Evolutionary conservation across 2,113 vertebrate genomes (phyloP), one percentile per base, ranked within the genome.

Genomic region (Mus pahari): DNA sequence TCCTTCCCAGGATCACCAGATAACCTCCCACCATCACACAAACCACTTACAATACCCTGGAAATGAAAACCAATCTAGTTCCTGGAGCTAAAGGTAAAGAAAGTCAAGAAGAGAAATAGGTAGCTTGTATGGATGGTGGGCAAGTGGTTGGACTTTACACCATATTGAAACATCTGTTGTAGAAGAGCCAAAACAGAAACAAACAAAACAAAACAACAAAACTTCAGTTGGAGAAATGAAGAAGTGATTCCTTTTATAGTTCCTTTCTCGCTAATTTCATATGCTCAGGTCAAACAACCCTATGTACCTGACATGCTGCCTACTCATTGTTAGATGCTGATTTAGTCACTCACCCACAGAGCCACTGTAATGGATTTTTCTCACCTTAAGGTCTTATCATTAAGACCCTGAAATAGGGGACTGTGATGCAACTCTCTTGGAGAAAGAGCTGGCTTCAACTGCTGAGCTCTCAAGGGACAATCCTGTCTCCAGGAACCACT

Each of bases 1-100:
- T 96, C 48, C 50, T 93, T 60, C 79, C 28, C 33, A 70, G 62
- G 31, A 31, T 94, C 48, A 86, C 26, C 66, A 87, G 88, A 86
- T 45, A 88, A 81, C 68, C 9, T 75, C 66, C 36, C 39, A 86
- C 4, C 14, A 92, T 93, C 55, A 86, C 19, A 28, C 39, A 82
- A 68, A 39, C 14, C 75, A 82, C 55, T 58, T 82, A 19, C 92
- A 75, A 3, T 71, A 36, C 2, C 12, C 36, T 68, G 20, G 31
- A 28, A 50, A 19, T 58, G 14, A 26, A 39, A 4, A 4, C 16
- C 20, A 66, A 17, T n/a, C 55, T 45, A 53, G n/a, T 89, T 86
- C 26, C 53, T 86, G 89, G 26, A 77, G n/a, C 39, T 83, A 73
- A 83, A 60, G 26, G 19, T 86, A 53, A 83, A 66, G 71, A 7